Base-by-base conservation (phyloP, 2,797 vertebrate genomes). In the Tarsius wallacei region DNA sequence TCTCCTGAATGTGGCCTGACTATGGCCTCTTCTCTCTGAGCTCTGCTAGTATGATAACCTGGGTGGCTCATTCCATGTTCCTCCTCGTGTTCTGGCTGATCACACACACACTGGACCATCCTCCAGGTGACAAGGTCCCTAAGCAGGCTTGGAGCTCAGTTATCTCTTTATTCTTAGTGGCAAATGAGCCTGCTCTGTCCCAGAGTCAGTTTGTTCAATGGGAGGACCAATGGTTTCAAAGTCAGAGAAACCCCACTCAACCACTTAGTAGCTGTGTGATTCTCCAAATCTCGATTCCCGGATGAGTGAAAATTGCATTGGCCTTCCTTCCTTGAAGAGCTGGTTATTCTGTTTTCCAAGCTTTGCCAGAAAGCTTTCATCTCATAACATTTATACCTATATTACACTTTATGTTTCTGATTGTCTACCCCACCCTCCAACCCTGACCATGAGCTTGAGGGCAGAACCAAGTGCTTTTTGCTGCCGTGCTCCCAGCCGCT, bases 381-480 rank as follows among this genome's bases (percentile, higher is more conserved):
- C 49, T 49, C 68, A 57, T 22, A 16, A 71, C 63, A 53, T 22
- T 77, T 31, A 53, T 26, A 53, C n/a, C n/a, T 63, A 9, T 0
- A 12, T 31, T 15, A 16, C 2, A 15, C 36, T 12, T 78, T 64
- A 22, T 64, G 57, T n/a, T 51, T 74, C n/a, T 17, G 82, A 59
- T 15, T 31, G 49, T 93, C 33, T 16, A 42, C 59, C 26, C 31
- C 0, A 7, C 2, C 0, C n/a, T 1, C 36, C 24, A 15, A 2
- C 13, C 24, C 13, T 15, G 80, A 71, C 55, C 1, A 4, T 15
- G 22, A 68, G 36, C 36, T 53, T 21, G 31, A 76, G 31, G 53
- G 15, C 8, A 22, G 61, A 26, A 19, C 61, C 3, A 0, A 0
- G 0, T 28, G 21, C 64, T 47, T 28, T 57, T 15, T 2, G 0